A percentile compares a stretch with the other conserved stretches of the same genome.
These are phyloP conservation scores for Umimayanthus chanpuru DNA, from an alignment of 92 coral and sea anemone genomes.

Conservation along the genomic window DNA sequence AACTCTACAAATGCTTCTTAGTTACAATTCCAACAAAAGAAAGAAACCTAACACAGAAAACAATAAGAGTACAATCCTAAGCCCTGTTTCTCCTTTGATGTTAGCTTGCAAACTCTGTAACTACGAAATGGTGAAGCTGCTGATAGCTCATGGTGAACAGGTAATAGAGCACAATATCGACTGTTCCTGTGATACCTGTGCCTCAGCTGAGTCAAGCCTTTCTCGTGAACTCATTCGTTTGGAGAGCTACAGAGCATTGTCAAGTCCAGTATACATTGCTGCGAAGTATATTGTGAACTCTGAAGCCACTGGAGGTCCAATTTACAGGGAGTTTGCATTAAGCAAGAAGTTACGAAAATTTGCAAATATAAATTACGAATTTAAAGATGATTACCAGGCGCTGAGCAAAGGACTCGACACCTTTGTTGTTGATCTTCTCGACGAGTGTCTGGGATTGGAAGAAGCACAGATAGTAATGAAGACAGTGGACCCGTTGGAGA, in stretches of 20 bases:
- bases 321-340: slow-evolving; percentile 40
- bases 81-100: slow-evolving; percentile 29
- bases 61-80: neutral
- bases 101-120: slow-evolving; percentile 44
- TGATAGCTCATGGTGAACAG: slow-evolving; percentile 43
- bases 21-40: neutral
- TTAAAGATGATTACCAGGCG: slow-evolving; percentile 10
- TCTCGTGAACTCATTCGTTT: slow-evolving; percentile 37
- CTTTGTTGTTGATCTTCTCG: slow-evolving; percentile 49
- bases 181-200: neutral
- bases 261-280: slow-evolving; percentile 50
- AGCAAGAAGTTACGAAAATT: slow-evolving; percentile 31
- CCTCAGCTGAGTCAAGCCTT: neutral
- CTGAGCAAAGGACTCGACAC: slow-evolving; percentile 21
- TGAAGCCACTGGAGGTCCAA: slow-evolving; percentile 26
- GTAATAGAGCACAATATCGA: slow-evolving; percentile 10
- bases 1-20: slow-evolving; percentile 36
- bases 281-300: slow-evolving; percentile 25
- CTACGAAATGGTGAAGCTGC: slow-evolving; percentile 42
- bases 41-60: neutral
- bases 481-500: neutral
- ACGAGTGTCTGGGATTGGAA: slow-evolving; percentile 51
- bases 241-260: slow-evolving; percentile 39
- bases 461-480: slow-evolving; percentile 49
- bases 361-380: slow-evolving; percentile 24